Base-by-base conservation (phyloP, 2,113 vertebrate genomes). In the Acrocephalus arundinaceus region DNA sequence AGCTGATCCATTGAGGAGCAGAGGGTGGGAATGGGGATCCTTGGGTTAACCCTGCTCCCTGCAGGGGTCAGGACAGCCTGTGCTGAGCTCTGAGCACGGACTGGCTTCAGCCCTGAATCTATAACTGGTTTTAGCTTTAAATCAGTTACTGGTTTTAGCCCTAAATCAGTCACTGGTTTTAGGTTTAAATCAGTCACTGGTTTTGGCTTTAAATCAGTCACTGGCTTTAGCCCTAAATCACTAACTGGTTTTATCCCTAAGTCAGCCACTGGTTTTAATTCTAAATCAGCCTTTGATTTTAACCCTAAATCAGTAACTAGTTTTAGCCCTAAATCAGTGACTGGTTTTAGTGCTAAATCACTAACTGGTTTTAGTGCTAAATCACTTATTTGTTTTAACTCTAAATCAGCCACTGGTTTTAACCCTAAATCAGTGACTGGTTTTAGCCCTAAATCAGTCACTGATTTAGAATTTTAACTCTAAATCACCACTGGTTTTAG, bases 231-330 rank as follows among this genome's bases (percentile, higher is more conserved):
- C 63, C 3, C 33, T 41, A 54, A 57, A 39, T 15, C 28, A 20
- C 2, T 22, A 0, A 17, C 27, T 52, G 20, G 54, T 11, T 73
- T 52, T 28, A 6, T 2, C 45, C 4, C 3, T 49, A 63, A 68
- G 57, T 46, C 17, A 8, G 2, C 4, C 1, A 37, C 4, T 2
- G 11, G 27, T 6, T 59, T 58, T 35, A 8, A 2, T 31, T 1
- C 7, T 30, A 48, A 58, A 15, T 70, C 33, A 17, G 1, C 7
- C 0, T 17, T 31, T 6, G 0, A 15, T 39, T 49, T 68, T 68
- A 49, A 0, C n/a, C 0, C 4, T 22, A 22, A 49, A 61, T 30
- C 28, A 33, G 1, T 28, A 0, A 22, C 30, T 49, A 27, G 27
- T 14, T 24, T 31, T 31, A 39, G 3, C 15, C 1, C n/a, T 39